Percentiles rank a stretch among this genome's conserved stretches.
Evolutionary conservation across 2,797 vertebrate genomes (phyloP).

Genomic region (Clarias platycephalus): DNA sequence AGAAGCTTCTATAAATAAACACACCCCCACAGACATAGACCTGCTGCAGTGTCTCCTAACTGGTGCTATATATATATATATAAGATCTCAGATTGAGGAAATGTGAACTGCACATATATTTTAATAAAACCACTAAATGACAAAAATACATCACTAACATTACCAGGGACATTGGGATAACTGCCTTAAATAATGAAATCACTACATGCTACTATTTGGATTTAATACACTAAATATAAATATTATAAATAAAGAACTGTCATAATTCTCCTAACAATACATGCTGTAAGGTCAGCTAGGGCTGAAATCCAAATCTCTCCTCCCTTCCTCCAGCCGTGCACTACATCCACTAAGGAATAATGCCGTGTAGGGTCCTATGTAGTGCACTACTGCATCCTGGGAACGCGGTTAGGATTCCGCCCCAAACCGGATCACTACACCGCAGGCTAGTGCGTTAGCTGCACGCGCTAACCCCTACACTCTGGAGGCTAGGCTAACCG

Average conservation of each 20-base stretch:
- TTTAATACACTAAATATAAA: too few relatives aligned
- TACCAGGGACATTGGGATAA: too few relatives aligned
- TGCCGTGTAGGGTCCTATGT: neutral
- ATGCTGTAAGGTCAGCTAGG: neutral
- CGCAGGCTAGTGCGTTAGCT: neutral
- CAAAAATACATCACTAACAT: too few relatives aligned
- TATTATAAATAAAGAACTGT: too few relatives aligned
- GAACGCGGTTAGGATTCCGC: neutral
- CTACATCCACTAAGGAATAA: neutral
- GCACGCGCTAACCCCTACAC: neutral
- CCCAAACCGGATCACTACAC: neutral
- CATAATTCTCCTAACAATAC: neutral
- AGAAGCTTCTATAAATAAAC: neutral
- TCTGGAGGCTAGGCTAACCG: conserved; percentile 35
- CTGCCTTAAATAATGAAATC: too few relatives aligned
- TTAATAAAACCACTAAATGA: too few relatives aligned
- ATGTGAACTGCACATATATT: too few relatives aligned
- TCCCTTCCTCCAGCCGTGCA: neutral
- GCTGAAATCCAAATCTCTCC: neutral
- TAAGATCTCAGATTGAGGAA: too few relatives aligned
- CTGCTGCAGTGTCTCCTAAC: neutral
- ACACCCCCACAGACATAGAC: neutral
- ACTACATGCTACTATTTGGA: too few relatives aligned
- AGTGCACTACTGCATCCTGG: neutral
- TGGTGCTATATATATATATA: too few relatives aligned